phyloP scores from a whole-genome alignment of 2,888 invertebrate genomes.

The Odontothrips loti region DNA sequence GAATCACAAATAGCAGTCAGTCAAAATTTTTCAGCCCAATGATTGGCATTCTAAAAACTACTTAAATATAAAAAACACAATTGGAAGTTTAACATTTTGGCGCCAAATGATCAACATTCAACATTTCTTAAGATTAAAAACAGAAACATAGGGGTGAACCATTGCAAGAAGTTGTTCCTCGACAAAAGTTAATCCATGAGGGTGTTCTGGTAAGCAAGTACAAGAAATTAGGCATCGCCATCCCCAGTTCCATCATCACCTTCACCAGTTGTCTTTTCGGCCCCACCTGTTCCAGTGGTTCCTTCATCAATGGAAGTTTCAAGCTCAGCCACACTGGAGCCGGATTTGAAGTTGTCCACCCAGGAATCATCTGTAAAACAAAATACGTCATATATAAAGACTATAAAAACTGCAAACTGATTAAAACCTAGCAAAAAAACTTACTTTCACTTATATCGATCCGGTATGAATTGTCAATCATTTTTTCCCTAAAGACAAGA shows the following conservation, averaged over 20 bases:
- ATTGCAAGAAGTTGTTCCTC: not conserved
- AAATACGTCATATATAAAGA: not conserved
- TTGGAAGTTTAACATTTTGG: not conserved
- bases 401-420: not conserved
- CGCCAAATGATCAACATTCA: not conserved
- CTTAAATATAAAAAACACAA: not conserved
- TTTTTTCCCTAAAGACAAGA: constrained; percentile 18
- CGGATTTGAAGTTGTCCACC: not conserved
- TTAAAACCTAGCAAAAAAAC: constrained; percentile 1
- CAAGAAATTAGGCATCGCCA: not conserved
- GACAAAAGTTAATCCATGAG: not conserved
- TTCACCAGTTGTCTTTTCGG: constrained; percentile 1
- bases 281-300: not conserved
- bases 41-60: not conserved
- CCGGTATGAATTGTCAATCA: not conserved
- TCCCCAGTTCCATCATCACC: not conserved
- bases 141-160: not conserved
- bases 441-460: constrained; percentile 6
- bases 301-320: not conserved
- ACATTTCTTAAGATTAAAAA: not conserved
- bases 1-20: constrained; percentile 1
- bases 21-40: constrained; percentile 1
- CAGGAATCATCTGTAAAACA: constrained; percentile 4
- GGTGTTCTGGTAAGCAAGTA: not conserved
- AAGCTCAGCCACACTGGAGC: not conserved